phyloP scores from a whole-genome alignment of 2,888 invertebrate genomes.

The Phyllotreta cruciferae region DNA sequence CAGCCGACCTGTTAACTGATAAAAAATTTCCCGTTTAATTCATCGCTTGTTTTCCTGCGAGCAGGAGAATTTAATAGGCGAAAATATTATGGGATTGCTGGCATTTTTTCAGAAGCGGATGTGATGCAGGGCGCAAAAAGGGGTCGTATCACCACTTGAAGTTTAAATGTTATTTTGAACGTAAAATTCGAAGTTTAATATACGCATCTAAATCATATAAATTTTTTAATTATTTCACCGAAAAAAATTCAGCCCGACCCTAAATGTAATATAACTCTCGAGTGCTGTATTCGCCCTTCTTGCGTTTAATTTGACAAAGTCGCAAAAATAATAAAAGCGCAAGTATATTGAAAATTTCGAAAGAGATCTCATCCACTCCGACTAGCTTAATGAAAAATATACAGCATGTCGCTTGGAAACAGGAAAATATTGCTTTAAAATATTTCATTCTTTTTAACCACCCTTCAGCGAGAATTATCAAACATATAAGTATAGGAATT shows the following conservation, averaged over 20 bases:
- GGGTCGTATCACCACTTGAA: no score
- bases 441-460: background rate
- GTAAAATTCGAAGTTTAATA: no score
- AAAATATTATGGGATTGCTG: background rate
- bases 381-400: constrained; percentile 5
- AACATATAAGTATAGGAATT: no score
- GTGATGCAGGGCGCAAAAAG: no score
- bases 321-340: constrained; percentile 16
- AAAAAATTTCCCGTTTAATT: constrained; percentile 27
- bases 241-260: no score
- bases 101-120: no score
- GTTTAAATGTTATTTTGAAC: background rate
- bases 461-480: no score
- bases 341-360: constrained; percentile 17
- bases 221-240: no score
- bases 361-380: background rate
- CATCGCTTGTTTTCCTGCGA: constrained; percentile 13
- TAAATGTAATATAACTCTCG: no score
- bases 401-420: background rate
- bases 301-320: constrained; percentile 13
- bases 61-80: constrained; percentile 12
- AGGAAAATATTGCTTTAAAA: background rate
- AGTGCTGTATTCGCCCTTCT: constrained; percentile 5
- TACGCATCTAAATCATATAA: no score
- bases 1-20: constrained; percentile 23